Base-by-base conservation (phyloP, 2,888 invertebrate species). In the Ferdinandea cuprea region DNA sequence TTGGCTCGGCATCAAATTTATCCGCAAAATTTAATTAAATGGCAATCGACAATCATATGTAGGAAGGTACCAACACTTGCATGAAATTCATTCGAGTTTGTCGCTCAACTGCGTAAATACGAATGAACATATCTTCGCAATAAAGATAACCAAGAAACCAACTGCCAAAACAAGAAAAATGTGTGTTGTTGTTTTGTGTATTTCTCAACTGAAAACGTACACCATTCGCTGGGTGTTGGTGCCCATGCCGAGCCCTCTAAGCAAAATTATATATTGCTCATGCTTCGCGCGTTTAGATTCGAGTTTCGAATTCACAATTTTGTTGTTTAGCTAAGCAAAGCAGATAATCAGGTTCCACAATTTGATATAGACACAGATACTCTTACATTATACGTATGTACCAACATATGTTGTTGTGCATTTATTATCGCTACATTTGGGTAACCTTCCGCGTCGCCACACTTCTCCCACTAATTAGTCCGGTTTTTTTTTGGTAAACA, bases 401-500 rank as follows among this genome's bases (percentile, higher is more conserved):
- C 50, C 32, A 2, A 8, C n/a, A 48, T 30, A 21, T 50, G 42
- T 56, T n/a, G 46, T 46, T 50, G 40, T 30, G 44, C 21, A 21
- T 32, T 59, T 40, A 59, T 37, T 59, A 42, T 58, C 40, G 28
- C 52, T 52, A 59, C 52, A 21, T 58, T 72, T 50, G 17, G 9
- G 28, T 17, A 46, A 21, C 9, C 54, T 44, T 44, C 32, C 30
- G 32, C 54, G 19, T 1, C 17, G 11, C 15, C 25, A 13, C n/a
- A 7, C 15, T 50, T 13, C 25, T 9, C 25, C 6, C 17, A 25
- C 0, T 30, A 42, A 42, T 40, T 48, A 35, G 52, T 59, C 65
- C 44, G 71, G 65, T 71, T 71, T 78, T 65, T 21, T 21, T 44
- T 52, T 19, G 21, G 54, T 48, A 63, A 65, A 78, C 44, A 68